Conservation (phyloP, 37 sponge, comb jelly and placozoan species). For the Sycon ciliatum region DNA sequence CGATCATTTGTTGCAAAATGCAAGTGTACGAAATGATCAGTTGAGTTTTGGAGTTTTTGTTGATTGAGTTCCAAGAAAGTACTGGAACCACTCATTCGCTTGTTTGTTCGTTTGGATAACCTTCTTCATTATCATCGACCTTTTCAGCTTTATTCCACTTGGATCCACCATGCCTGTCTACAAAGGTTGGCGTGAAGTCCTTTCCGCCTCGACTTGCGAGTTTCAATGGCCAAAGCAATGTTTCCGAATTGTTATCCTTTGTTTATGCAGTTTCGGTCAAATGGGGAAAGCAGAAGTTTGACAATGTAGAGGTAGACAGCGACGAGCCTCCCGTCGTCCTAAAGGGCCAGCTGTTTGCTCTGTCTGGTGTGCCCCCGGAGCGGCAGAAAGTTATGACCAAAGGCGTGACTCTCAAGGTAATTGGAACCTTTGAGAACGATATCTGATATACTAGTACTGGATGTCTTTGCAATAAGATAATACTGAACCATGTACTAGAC, state of each 20-base stretch:
- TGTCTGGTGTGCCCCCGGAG: conserved; percentile 60
- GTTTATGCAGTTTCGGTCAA: conserved; percentile 74
- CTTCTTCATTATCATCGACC: too few species aligned
- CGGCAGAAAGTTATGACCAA: conserved; percentile 75
- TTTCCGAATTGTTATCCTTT: not conserved
- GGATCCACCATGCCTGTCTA: not conserved
- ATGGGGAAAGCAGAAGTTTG: conserved; percentile 90
- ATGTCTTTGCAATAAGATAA: not conserved
- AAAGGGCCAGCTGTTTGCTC: conserved; percentile 72
- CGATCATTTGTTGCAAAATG: too few species aligned
- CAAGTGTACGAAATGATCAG: too few species aligned
- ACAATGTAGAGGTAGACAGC: conserved; percentile 69
- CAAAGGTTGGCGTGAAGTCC: not conserved
- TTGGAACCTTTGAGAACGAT: not conserved
- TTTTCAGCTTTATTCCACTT: too few species aligned
- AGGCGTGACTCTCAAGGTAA: conserved; percentile 49
- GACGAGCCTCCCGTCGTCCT: conserved; percentile 81
- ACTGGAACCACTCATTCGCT: too few species aligned
- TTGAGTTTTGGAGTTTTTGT: too few species aligned
- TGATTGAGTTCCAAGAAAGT: too few species aligned
- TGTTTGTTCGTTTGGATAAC: too few species aligned
- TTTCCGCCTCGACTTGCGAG: not conserved
- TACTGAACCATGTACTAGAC: too few species aligned
- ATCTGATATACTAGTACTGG: too few species aligned
- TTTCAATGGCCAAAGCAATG: not conserved